These are phyloP conservation scores for Myrmecobius fasciatus DNA, from an alignment of 2,113 vertebrate species.

Conservation along the genomic window DNA sequence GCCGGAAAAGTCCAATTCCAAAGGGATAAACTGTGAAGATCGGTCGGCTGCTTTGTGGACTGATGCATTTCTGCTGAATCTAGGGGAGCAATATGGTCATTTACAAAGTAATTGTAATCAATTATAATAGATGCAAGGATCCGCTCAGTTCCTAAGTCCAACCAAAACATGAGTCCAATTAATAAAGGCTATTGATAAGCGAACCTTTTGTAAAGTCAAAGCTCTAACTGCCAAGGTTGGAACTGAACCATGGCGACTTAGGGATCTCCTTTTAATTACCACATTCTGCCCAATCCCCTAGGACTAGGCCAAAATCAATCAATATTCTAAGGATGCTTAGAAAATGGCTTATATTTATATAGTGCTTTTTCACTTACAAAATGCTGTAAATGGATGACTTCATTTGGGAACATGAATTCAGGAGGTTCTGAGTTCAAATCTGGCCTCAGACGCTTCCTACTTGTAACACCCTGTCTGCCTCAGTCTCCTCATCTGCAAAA, in stretches of 20 bases:
- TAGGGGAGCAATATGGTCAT: not conserved
- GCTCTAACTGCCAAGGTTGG: conserved; percentile 18
- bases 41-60: conserved; percentile 42
- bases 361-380: conserved; percentile 23
- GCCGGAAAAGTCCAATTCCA: not conserved
- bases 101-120: conserved; percentile 37
- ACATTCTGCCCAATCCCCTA: conserved; percentile 27
- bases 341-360: conserved; percentile 28
- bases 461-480: not conserved
- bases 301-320: conserved; percentile 25
- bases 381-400: not conserved
- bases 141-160: not conserved
- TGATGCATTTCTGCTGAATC: conserved; percentile 52
- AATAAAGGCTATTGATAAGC: conserved; percentile 50
- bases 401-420: too few relatives aligned
- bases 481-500: not conserved
- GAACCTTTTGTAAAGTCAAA: conserved; percentile 45
- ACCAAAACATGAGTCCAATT: not conserved
- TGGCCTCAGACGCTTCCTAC: not conserved
- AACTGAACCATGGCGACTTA: conserved; percentile 22
- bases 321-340: conserved; percentile 16
- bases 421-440: not conserved
- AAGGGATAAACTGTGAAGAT: conserved; percentile 11
- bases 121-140: conserved; percentile 3
- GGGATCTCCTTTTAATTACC: conserved; percentile 42